These are phyloP conservation scores for Drosophila ezoana DNA, from an alignment of 2,888 invertebrate species.

Conservation along the genomic window DNA sequence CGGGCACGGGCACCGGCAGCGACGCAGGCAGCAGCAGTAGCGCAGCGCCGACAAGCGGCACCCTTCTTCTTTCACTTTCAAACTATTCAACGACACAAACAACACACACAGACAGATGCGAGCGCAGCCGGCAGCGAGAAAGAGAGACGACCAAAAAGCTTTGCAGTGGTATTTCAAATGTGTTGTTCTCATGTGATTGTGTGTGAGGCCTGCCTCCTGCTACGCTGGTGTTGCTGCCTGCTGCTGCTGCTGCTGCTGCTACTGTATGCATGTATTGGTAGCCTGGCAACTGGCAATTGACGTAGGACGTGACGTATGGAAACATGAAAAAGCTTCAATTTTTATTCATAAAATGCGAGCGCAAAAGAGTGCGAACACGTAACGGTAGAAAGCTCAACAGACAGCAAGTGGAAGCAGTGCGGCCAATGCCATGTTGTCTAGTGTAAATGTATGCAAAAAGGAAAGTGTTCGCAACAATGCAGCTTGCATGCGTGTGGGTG, in stretches of 20 bases:
- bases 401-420: slow-evolving; percentile 37
- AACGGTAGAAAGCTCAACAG: slow-evolving; percentile 38
- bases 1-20: slow-evolving; percentile 23
- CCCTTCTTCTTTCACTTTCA: slow-evolving; percentile 77
- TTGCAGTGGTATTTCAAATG: slow-evolving; percentile 40
- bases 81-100: slow-evolving; percentile 52
- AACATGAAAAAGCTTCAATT: slow-evolving; percentile 52
- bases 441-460: slow-evolving; percentile 61
- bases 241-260: slow-evolving; percentile 23
- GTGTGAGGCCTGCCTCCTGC: slow-evolving; percentile 59
- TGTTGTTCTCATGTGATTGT: slow-evolving; percentile 21
- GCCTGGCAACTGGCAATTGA: slow-evolving; percentile 66
- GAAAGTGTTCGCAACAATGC: slow-evolving; percentile 63
- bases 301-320: slow-evolving; percentile 74
- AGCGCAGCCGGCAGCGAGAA: slow-evolving; percentile 39
- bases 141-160: slow-evolving; percentile 54
- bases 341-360: slow-evolving; percentile 44
- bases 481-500: slow-evolving; percentile 34
- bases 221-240: slow-evolving; percentile 15
- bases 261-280: slow-evolving; percentile 45
- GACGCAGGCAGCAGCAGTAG: slow-evolving; percentile 21
- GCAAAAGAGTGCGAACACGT: slow-evolving; percentile 39
- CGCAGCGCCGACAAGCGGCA: slow-evolving; percentile 30
- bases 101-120: slow-evolving; percentile 33
- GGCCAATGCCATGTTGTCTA: slow-evolving; percentile 35